Evolutionary conservation across 2,888 invertebrate genomes (phyloP), one percentile per base, ranked within the genome.

Genomic region (Strigamia maritima): DNA sequence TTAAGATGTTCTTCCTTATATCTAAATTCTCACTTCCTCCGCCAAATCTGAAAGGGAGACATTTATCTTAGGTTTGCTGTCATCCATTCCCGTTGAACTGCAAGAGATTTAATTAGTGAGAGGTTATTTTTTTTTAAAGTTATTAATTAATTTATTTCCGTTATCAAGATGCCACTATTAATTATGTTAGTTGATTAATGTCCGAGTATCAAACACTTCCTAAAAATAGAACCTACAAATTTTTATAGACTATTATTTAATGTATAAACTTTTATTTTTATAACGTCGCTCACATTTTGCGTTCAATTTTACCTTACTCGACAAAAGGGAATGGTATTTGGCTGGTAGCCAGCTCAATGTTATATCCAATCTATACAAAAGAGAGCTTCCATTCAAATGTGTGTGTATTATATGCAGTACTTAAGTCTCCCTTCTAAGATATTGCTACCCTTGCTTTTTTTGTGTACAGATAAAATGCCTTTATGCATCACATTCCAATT

Each of bases 271-370:
- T 35, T 35, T 35, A 35, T 35, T 35, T 35, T 35, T 35, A 35
- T 35, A 35, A 35, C 10, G 35, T 35, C 35, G 6, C 35, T 35
- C 35, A 35, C 35, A 60, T 60, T 24, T 24, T 60, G 28, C n/a
- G 70, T 70, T 70, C 70, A 70, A 28, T 70, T 54, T 54, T 54
- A n/a, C 70, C n/a, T 70, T 70, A 28, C 28, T 70, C 70, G 28
- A 70, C 28, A 70, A 54, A 70, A 60, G 26, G 70, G 70, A 70
- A 70, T 70, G 70, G 70, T 26, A 70, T 70, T 70, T 70, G 70
- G 70, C 70, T 70, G 28, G 70, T 70, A 70, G 70, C 70, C 70
- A 70, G 70, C 70, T 70, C 70, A 70, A 70, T 70, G 70, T 70
- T 70, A 49, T 49, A 70, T 70, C 70, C 26, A 70, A 70, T 28